These are phyloP conservation scores for Lemur catta DNA, from an alignment of 2,797 vertebrate species.

Conservation along the genomic window DNA sequence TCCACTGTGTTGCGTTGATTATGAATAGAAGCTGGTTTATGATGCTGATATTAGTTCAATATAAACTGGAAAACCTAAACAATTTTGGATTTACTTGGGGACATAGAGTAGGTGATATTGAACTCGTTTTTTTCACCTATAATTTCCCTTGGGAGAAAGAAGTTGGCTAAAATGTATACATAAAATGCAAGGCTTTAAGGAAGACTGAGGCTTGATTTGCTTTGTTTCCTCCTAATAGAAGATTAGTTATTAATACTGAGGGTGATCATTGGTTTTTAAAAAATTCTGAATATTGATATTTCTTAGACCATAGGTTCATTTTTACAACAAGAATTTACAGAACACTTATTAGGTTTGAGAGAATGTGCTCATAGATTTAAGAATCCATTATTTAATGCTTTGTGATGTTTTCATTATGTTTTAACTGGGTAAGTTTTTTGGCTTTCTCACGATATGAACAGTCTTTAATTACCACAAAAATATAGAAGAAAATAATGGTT, in stretches of 20 bases:
- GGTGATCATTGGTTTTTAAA: not conserved
- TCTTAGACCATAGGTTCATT: constrained; percentile 47
- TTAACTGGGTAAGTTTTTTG: not conserved
- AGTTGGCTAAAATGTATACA: not conserved
- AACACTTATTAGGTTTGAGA: not conserved
- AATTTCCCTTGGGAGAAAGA: not conserved
- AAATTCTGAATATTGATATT: constrained; percentile 32
- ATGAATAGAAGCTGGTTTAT: not conserved
- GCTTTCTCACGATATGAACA: not conserved
- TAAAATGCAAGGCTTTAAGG: not conserved
- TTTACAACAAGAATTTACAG: constrained; percentile 36
- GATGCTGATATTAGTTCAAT: not conserved
- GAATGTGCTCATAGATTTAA: not conserved
- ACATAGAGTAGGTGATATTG: not conserved
- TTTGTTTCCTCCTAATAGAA: constrained; percentile 22
- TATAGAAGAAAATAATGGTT: constrained; percentile 69
- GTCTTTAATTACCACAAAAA: constrained; percentile 15
- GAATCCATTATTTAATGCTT: not conserved
- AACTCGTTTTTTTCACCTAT: not conserved
- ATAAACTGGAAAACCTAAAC: not conserved
- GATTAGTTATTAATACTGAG: not conserved
- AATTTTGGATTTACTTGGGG: not conserved
- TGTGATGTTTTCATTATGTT: constrained; percentile 6
- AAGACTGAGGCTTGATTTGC: not conserved
- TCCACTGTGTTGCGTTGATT: not conserved